Evolutionary conservation across 2,797 vertebrate species (phyloP).

Genomic region (Dicrostonyx torquatus): DNA sequence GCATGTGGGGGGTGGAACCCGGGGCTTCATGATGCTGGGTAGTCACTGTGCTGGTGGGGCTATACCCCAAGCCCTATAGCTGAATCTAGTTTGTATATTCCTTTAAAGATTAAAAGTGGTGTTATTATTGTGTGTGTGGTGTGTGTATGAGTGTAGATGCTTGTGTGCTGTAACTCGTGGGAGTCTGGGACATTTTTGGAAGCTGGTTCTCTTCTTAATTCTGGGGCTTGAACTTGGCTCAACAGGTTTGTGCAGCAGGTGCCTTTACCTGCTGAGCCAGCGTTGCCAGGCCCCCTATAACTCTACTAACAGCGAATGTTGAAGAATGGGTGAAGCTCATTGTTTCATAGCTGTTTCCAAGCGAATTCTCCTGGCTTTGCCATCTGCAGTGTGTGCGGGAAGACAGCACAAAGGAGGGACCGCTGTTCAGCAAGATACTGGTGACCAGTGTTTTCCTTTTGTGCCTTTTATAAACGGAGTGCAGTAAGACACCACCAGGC

Average conservation of each 20-base stretch:
- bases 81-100: not conserved
- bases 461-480: not conserved
- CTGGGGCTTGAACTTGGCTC: not conserved
- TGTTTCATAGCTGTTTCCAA: conserved; percentile 49
- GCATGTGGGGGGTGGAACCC: not conserved
- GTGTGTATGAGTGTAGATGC: not conserved
- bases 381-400: not conserved
- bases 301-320: not conserved
- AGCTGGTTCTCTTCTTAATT: not conserved
- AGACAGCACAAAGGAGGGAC: not conserved
- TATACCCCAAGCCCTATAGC: not conserved
- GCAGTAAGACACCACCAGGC: conserved; percentile 9
- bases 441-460: conserved; percentile 32
- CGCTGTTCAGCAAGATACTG: rapidly evolving
- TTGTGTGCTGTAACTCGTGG: not conserved
- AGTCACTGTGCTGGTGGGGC: not conserved
- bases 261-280: not conserved
- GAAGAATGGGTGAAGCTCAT: not conserved
- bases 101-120: not conserved
- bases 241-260: not conserved
- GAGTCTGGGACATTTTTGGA: not conserved
- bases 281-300: not conserved
- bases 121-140: not conserved
- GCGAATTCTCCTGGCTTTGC: conserved; percentile 28
- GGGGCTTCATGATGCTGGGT: not conserved